These are phyloP conservation scores for Eutolmus rufibarbis DNA, from an alignment of 2,888 invertebrate genomes.

Conservation along the genomic window DNA sequence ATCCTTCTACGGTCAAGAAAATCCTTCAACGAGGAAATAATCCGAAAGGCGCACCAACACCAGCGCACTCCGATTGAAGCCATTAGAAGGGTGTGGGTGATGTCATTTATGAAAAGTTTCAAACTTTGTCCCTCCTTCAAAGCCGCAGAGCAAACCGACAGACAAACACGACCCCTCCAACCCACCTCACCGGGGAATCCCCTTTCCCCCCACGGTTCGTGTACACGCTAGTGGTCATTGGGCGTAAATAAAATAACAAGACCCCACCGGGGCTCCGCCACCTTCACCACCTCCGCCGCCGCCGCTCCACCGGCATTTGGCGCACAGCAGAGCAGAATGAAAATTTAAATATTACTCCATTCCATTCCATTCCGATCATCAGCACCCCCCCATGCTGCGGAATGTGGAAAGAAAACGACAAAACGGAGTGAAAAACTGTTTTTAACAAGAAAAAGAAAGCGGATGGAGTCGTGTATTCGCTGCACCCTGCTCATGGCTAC, in stretches of 20 bases:
- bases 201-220: neutral
- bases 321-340: constrained; percentile 13
- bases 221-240: neutral
- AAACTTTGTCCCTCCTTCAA: constrained; percentile 34
- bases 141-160: constrained; percentile 31
- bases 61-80: neutral
- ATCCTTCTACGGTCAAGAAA: constrained; percentile 32
- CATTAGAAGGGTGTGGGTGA: constrained; percentile 19
- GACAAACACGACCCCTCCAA: neutral
- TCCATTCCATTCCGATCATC: neutral
- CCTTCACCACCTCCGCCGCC: neutral
- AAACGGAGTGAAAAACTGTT: constrained; percentile 32
- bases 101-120: constrained; percentile 39
- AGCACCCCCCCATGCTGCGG: neutral
- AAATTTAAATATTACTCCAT: constrained; percentile 31
- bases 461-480: neutral
- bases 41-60: constrained; percentile 7
- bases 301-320: neutral
- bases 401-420: constrained; percentile 27
- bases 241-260: constrained; percentile 13
- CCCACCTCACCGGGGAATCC: neutral
- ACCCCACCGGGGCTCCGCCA: neutral
- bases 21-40: constrained; percentile 25
- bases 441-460: constrained; percentile 30
- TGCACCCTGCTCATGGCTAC: constrained; percentile 18